Base-by-base conservation (phyloP, 2,888 invertebrate genomes). In the Cephus pygmeus region DNA sequence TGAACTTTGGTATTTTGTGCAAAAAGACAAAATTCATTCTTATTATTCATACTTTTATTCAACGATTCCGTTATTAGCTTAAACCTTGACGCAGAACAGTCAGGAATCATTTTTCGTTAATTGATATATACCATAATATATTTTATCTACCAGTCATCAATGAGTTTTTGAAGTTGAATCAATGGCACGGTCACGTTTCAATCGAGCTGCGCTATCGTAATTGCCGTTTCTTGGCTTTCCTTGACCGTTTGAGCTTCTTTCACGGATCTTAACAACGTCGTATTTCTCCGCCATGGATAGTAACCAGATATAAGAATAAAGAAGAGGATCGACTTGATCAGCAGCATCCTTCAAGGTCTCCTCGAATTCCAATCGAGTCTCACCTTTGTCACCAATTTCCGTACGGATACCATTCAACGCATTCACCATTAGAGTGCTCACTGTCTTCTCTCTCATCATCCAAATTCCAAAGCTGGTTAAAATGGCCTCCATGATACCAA, bases 291-390 rank as follows among this genome's bases (percentile, higher is more conserved):
- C 83, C 81, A 82, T 81, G 33, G 82, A 83, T 36, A 83, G 78
- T 15, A 85, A 73, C 83, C 85, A 84, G 69, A 83, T 80, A n/a
- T 82, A 84, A 12, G 85, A 83, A 76, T 84, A 85, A 34, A 84
- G 78, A 75, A 86, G 80, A 56, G 84, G 83, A 81, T 86, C 85
- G n/a, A 86, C 82, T 75, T 82, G 82, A 77, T 85, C 86, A n/a
- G 83, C 79, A 1, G 85, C 84, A 73, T 85, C 83, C 79, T 85
- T 84, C n/a, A 83, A 79, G 74, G 80, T 83, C 75, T 84, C 82
- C 73, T 85, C 85, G 77, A 84, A 86, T 76, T 84, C 85, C 34
- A 86, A 75, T 77, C 83, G 84, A 73, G 84, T 79, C 11, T 83
- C 81, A 3, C 79, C 80, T 73, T 80, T 81, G 31, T 77, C 73